These are phyloP conservation scores for Seira sanloemensis DNA, from an alignment of 2,888 invertebrate genomes.

Conservation along the genomic window DNA sequence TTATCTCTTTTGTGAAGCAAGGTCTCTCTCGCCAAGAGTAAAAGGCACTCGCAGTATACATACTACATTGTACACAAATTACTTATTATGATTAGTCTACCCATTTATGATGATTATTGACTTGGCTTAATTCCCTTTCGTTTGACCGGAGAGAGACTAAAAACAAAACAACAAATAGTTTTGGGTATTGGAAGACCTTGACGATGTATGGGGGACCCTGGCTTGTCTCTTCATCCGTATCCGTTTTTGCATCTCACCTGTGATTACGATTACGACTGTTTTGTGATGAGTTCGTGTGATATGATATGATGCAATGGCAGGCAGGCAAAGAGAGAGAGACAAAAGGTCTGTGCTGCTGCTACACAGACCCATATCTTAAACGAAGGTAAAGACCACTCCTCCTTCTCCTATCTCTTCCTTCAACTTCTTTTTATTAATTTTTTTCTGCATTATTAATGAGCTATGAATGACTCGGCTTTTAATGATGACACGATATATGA, in stretches of 20 bases:
- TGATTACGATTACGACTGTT: not conserved
- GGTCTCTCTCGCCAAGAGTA: too few relatives aligned
- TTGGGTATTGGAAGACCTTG: not conserved
- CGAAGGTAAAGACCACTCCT: constrained; percentile 25
- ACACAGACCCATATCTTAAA: too few relatives aligned
- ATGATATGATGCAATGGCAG: too few relatives aligned
- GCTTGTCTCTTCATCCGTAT: constrained; percentile 63
- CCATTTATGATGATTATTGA: not conserved
- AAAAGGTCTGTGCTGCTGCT: too few relatives aligned
- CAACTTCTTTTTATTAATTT: not conserved
- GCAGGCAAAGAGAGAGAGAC: too few relatives aligned
- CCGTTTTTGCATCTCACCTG: constrained; percentile 29
- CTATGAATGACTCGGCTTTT: constrained; percentile 47
- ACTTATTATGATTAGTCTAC: not conserved
- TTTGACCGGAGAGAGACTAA: too few relatives aligned
- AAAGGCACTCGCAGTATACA: too few relatives aligned
- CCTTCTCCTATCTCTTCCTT: constrained; percentile 9
- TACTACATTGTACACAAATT: constrained; percentile 4
- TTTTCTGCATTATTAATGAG: constrained; percentile 42
- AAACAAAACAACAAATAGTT: too few relatives aligned
- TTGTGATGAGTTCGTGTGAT: too few relatives aligned
- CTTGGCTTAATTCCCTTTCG: too few relatives aligned
- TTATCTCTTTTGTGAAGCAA: too few relatives aligned
- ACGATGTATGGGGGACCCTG: constrained; percentile 43
- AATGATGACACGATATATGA: too few relatives aligned